Evolutionary conservation across 2,797 vertebrate genomes (phyloP).

Genomic region (Arctocebus calabarensis): DNA sequence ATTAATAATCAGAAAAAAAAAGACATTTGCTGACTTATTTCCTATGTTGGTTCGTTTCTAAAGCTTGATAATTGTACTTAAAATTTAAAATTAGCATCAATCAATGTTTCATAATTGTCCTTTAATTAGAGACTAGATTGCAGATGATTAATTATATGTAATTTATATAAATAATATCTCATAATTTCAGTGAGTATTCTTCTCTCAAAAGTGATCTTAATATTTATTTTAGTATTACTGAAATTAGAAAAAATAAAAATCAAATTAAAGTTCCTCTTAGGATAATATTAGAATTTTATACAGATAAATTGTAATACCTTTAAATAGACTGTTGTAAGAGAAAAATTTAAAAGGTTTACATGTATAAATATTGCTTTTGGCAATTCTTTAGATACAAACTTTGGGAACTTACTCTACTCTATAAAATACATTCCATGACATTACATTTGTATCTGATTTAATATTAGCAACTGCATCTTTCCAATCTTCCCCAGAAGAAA

Average conservation of each 20-base stretch:
- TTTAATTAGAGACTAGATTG: conserved; percentile 53
- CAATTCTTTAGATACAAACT: not conserved
- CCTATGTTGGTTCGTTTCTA: not conserved
- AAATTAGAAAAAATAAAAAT: not conserved
- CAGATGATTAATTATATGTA: not conserved
- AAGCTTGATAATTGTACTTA: conserved; percentile 43
- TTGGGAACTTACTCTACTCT: not conserved
- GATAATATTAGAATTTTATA: not conserved
- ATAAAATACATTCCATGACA: not conserved
- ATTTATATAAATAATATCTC: not conserved
- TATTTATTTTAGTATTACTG: not conserved
- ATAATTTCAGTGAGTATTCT: not conserved
- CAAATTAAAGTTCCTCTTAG: not conserved
- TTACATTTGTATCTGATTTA: not conserved
- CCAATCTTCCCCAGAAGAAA: not conserved
- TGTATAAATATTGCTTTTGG: not conserved
- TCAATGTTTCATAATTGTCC: conserved; percentile 28
- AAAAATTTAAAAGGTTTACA: not conserved
- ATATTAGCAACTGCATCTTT: not conserved
- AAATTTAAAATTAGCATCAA: conserved; percentile 38
- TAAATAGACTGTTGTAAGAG: not conserved
- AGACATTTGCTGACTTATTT: conserved; percentile 60
- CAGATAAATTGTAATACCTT: not conserved
- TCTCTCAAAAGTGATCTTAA: not conserved
- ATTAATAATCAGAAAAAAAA: conserved; percentile 52